Evolutionary conservation across 2,888 invertebrate genomes (phyloP).

Genomic region (Kryphioiulus occultus): DNA sequence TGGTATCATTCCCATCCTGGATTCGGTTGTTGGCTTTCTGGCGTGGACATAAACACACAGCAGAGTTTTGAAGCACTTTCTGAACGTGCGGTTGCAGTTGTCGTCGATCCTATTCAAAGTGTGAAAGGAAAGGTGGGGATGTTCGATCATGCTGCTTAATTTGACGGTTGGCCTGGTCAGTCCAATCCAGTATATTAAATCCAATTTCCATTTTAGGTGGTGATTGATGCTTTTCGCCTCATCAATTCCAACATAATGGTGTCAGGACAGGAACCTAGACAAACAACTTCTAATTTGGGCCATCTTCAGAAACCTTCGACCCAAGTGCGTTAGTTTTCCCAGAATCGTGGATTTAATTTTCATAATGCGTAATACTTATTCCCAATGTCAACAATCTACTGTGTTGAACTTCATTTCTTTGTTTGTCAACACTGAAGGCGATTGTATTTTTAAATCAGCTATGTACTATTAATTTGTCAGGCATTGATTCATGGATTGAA

Average conservation of each 20-base stretch:
- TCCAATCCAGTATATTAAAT: background rate
- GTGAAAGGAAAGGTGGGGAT: conserved; percentile 81
- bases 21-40: conserved; percentile 99
- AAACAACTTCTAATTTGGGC: conserved; percentile 98
- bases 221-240: conserved; percentile 99
- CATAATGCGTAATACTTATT: no score
- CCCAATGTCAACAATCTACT: no score
- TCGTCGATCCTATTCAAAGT: conserved; percentile 99
- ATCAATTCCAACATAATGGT: conserved; percentile 99
- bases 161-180: no score
- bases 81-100: conserved; percentile 98
- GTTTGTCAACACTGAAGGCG: background rate
- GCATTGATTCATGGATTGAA: conserved; percentile 98
- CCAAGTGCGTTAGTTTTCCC: conserved; percentile 70
- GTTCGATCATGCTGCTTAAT: background rate
- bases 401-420: background rate
- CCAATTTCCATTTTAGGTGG: conserved; percentile 71
- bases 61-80: conserved; percentile 99
- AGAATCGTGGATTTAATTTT: no score
- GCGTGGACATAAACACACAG: conserved; percentile 99
- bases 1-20: conserved; percentile 99
- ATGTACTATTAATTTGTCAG: conserved; percentile 64
- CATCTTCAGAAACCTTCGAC: conserved; percentile 99
- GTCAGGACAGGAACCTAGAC: conserved; percentile 96
- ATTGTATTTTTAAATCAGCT: no score